Evolutionary conservation across 2,797 vertebrate species (phyloP), one percentile per base, ranked within the genome.

Genomic region (Spheniscus humboldti): DNA sequence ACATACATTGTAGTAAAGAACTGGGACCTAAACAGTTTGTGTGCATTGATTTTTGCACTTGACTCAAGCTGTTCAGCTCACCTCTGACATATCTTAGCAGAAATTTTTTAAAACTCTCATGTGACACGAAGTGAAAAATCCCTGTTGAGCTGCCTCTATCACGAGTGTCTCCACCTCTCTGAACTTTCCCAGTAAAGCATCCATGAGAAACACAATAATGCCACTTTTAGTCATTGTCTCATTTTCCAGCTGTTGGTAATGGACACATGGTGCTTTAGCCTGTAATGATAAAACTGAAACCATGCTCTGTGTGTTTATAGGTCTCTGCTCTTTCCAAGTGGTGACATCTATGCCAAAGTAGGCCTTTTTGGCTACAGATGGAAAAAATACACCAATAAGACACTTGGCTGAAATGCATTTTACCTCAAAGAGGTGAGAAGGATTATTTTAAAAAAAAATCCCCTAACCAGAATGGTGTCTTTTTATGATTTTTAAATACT

Each of bases 171-270:
- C 78, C 86, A 91, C 35, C 62, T 66, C 82, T 73, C 79, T 91
- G 85, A 94, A 86, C 62, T 76, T 85, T 56, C 64, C 55, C 80
- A 80, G 71, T 76, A 89, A 96, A 96, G 45, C 59, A 85, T 88
- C 74, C 74, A 88, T n/a, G 28, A 94, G 48, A 96, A 85, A 95
- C 55, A 86, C 75, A 94, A 45, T 84, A 87, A 89, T 88, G 83
- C n/a, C 86, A 71, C 90, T 91, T 96, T 59, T 45, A 94, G 90
- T 85, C 66, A 59, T 88, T 91, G 74, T 82, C 92, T 95, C 67
- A 56, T 95, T 95, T 94, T 94, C 78, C 88, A 91, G 86, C 57
- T 94, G 71, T 83, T 92, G 73, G 64, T 69, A 93, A 81, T 27
- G 55, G 77, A 72, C 35, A 62, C 18, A 35, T 25, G 63, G 27